Conservation (phyloP, 2,888 invertebrate genomes). For the Habroteleia sp. region DNA sequence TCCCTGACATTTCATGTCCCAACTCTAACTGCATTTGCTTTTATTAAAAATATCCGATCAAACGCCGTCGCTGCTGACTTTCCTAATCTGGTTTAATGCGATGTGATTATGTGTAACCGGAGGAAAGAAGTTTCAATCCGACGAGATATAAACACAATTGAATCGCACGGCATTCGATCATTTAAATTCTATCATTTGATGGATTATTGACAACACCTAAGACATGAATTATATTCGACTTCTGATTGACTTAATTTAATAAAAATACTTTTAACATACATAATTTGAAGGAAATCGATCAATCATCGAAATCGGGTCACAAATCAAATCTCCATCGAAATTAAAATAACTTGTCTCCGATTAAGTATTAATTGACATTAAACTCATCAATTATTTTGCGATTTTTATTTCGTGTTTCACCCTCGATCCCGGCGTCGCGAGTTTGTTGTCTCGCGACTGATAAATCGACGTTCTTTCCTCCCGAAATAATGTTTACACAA, state of each 20-base stretch:
- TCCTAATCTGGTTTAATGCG: slow-evolving; percentile 13
- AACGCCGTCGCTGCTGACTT: slow-evolving; percentile 1
- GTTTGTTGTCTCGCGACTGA: too few relatives aligned
- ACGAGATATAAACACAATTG: slow-evolving; percentile 13
- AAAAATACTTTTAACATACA: not conserved
- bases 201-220: not conserved
- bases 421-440: too few relatives aligned
- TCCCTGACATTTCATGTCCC: too few relatives aligned
- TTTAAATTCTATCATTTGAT: not conserved
- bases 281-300: not conserved
- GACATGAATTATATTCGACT: not conserved
- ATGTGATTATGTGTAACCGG: slow-evolving; percentile 9
- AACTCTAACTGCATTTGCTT: too few relatives aligned
- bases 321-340: not conserved
- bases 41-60: slow-evolving; percentile 17
- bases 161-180: slow-evolving; percentile 20
- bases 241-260: slow-evolving; percentile 5
- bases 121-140: slow-evolving; percentile 7
- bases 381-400: not conserved
- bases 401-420: not conserved
- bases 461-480: not conserved
- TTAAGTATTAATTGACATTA: not conserved
- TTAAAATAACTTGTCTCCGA: not conserved
- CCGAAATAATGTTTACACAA: slow-evolving; percentile 13
- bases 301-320: slow-evolving; percentile 5